phyloP scores from a whole-genome alignment of 2,888 invertebrate species.

The Epinotia nisella region DNA sequence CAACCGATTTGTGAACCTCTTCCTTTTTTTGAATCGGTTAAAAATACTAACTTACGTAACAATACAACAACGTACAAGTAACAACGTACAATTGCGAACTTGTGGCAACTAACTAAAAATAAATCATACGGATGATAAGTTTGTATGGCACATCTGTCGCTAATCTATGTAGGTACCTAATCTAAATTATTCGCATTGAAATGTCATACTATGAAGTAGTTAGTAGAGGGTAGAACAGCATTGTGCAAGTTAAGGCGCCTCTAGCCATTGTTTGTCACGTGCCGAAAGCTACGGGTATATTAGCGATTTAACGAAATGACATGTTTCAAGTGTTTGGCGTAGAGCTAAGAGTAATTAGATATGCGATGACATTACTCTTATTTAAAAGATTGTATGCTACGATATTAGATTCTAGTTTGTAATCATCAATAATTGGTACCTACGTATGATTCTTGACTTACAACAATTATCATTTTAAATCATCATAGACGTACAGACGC shows the following conservation, averaged over 20 bases:
- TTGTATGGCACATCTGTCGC: constrained; percentile 1
- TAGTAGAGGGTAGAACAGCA: constrained; percentile 21
- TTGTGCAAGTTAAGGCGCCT: constrained; percentile 53
- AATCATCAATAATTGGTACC: background rate
- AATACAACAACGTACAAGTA: too few relatives aligned
- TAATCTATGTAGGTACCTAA: constrained; percentile 35
- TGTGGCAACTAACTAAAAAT: background rate
- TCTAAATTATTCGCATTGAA: constrained; percentile 13
- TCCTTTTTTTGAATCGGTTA: too few relatives aligned
- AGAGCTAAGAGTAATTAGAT: constrained; percentile 34
- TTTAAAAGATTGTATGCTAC: background rate
- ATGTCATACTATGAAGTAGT: constrained; percentile 32
- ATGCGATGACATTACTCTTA: background rate
- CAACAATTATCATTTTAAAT: too few relatives aligned
- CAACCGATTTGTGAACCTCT: too few relatives aligned
- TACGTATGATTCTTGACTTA: too few relatives aligned
- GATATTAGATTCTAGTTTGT: background rate
- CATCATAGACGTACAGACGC: too few relatives aligned
- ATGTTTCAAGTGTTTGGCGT: constrained; percentile 45
- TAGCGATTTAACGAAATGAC: constrained; percentile 62
- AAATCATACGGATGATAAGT: constrained; percentile 17
- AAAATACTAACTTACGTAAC: background rate
- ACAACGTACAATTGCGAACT: background rate
- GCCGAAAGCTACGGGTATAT: constrained; percentile 51
- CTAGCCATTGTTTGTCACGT: constrained; percentile 54